Evolutionary conservation across 2,113 vertebrate genomes (phyloP).

Genomic region (Sebastes fasciatus): DNA sequence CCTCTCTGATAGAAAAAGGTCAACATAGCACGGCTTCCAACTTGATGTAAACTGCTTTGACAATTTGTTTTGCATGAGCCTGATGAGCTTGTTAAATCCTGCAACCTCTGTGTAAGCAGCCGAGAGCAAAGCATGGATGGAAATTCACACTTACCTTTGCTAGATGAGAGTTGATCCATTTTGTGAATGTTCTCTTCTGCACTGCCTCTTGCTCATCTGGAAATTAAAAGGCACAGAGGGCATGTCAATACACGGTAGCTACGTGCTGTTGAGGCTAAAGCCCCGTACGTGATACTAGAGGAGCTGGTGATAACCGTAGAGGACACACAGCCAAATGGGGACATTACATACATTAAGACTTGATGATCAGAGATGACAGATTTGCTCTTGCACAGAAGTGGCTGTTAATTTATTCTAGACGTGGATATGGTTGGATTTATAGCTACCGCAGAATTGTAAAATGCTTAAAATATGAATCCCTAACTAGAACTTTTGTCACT

Average conservation of each 20-base stretch:
- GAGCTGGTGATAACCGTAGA: constrained; percentile 11
- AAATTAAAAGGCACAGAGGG: constrained; percentile 48
- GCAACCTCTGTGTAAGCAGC: background rate
- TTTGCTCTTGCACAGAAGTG: background rate
- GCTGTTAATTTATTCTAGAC: constrained; percentile 1
- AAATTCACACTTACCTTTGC: constrained; percentile 90
- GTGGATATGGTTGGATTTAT: background rate
- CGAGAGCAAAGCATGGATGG: background rate
- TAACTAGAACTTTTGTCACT: background rate
- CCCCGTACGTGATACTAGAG: background rate
- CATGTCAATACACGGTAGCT: constrained; percentile 30
- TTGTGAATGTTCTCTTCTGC: constrained; percentile 98
- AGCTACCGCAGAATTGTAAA: constrained; percentile 25
- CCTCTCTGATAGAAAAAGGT: constrained; percentile 11
- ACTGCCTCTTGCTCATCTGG: constrained; percentile 98
- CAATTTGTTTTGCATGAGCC: background rate
- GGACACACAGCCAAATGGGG: background rate
- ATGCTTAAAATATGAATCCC: constrained; percentile 27
- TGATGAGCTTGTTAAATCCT: constrained; percentile 6
- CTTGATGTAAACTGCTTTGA: constrained; percentile 12
- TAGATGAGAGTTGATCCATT: constrained; percentile 99
- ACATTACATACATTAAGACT: background rate
- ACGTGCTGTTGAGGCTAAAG: background rate
- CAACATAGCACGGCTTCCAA: background rate
- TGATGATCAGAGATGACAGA: background rate